These are phyloP conservation scores for Aldabrachelys gigantea DNA, from an alignment of 2,113 vertebrate genomes.

Conservation along the genomic window DNA sequence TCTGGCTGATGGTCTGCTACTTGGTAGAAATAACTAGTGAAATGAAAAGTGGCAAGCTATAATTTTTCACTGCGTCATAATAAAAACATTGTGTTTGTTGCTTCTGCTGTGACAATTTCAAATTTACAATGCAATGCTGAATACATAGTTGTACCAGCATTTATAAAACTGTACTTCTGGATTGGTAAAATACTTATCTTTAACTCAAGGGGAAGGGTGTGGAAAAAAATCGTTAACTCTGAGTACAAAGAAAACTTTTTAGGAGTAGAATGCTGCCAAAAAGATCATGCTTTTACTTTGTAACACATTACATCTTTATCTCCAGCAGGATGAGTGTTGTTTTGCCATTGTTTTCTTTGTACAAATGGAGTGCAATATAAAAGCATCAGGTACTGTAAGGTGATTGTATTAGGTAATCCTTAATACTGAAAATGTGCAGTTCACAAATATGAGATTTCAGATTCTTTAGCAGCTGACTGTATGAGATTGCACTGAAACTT, in stretches of 20 bases:
- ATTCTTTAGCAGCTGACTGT: neutral
- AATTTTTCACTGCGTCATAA: conserved; percentile 12
- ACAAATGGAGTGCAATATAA: neutral
- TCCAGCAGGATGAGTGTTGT: neutral
- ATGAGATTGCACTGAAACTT: neutral
- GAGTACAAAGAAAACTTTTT: neutral
- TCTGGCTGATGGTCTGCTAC: conserved; percentile 19
- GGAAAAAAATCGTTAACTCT: neutral
- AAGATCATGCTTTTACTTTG: neutral
- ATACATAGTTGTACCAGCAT: neutral
- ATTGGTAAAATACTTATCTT: neutral
- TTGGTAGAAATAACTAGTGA: conserved; percentile 35
- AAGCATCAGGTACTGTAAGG: neutral
- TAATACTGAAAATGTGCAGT: neutral
- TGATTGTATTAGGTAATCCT: neutral
- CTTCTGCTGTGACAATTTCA: conserved; percentile 49
- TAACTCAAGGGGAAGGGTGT: neutral
- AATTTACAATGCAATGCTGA: conserved; percentile 26
- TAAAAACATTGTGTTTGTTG: conserved; percentile 34
- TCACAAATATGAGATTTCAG: neutral
- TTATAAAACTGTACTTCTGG: neutral
- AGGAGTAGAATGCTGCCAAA: neutral
- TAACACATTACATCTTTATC: too few relatives aligned
- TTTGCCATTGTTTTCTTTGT: neutral
- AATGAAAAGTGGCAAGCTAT: conserved; percentile 44